Evolutionary conservation across 23 tunicate genomes (phyloP), one percentile per base, ranked within the genome.

Genomic region (Phallusia fumigata): DNA sequence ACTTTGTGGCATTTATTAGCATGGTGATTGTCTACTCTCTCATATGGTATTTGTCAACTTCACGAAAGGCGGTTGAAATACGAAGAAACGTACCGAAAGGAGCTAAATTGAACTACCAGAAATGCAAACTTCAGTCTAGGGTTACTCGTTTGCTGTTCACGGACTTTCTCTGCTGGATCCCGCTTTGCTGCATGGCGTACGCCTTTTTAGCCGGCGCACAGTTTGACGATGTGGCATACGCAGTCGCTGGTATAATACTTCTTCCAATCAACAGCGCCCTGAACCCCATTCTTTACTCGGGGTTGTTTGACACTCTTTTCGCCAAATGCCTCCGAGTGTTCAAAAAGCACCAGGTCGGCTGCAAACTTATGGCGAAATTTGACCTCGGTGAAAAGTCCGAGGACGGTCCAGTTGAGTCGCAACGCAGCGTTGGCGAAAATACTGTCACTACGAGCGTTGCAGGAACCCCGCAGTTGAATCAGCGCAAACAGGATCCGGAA

Each of bases 261-360:
- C 78, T 91, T 52, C 96, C 96, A 26, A 86, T 91, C 31, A 91
- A 91, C 87, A 91, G 96, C 51, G 96, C 96, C 30, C 52, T 91
- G 52, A 91, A 91, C 73, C 96, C 96, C 0, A 79, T 86, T 31
- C 64, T 91, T 13, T 91, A 91, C 82, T 35, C 87, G 16, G 90
- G 88, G 0, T 12, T 85, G 1, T 76, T 36, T 40, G 95, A 90
- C 65, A 45, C 30, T 3, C 16, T 53, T 18, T 8, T 76, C 30
- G n/a, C 65, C 19, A 83, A 73, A 22, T 58, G 69, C 69, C 28
- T 24, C 15, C 2, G 5, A 58, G 13, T 58, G 69, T 58, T 1
- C 69, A 58, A 58, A 24, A 24, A 22, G 26, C 69, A 24, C 28
- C 26, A 16, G 13, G 13, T 58, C 69, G 69, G 69, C 3, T 21